Base-by-base conservation (phyloP, 2,888 invertebrate species). In the Tipula lateralis region DNA sequence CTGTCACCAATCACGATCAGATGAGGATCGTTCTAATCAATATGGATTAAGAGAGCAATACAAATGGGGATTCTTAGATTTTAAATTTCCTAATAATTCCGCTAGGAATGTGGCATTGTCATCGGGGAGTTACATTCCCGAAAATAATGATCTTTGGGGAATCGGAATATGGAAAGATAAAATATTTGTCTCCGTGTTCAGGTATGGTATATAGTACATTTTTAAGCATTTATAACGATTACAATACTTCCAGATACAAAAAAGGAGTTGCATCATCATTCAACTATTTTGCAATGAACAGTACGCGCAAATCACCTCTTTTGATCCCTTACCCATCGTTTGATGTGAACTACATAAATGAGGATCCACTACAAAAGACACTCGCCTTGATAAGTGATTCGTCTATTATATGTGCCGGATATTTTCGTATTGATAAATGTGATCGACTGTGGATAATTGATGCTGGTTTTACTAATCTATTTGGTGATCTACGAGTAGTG, bases 391-490 rank as follows among this genome's bases (percentile, higher is more conserved):
- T 91, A 66, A 91, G 92, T 84, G 93, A 94, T 86, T 92, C 92
- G 84, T 92, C 93, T 0, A 92, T 95, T 81, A 91, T 95, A 84
- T 95, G 94, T 1, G 94, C 94, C 2, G 95, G 95, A 89, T 92
- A 96, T 85, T 91, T 95, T 29, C 92, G 91, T 86, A 93, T 94
- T 0, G 96, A 96, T 88, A 91, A 91, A 4, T 96, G 96, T 87
- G 95, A 95, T 88, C 92, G 96, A 83, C 91, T 96, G 6, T 96
- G 96, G 96, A 94, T 95, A 4, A 92, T 96, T 90, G 96, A 96
- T 88, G 94, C 95, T 0, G 96, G 96, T 84, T 89, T 95, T 44
- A 93, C 94, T 80, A 95, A 96, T 88, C 94, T 96, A 89, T 90
- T 93, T 84, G 95, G 95, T 13, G 88, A 90, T 29, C 91, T 91